Evolutionary conservation across 2,113 vertebrate genomes (phyloP).

Genomic region (Helogale parvula): DNA sequence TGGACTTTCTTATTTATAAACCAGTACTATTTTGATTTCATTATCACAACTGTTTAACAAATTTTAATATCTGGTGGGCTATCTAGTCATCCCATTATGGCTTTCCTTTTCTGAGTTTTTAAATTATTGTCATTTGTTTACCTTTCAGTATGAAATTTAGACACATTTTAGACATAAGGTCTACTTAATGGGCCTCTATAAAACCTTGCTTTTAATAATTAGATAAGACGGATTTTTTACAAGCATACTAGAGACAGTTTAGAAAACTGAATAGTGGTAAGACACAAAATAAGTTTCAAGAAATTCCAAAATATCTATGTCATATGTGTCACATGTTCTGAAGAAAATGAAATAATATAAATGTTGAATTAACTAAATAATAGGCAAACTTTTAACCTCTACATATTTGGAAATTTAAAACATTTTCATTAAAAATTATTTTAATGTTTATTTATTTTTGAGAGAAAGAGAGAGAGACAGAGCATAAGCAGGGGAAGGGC

Average conservation of each 20-base stretch:
- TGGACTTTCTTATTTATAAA: neutral
- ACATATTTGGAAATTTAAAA: neutral
- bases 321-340: neutral
- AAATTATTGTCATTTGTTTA: neutral
- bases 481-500: too few species aligned
- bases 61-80: neutral
- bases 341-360: conserved; percentile 42
- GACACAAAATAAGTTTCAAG: neutral
- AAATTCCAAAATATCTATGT: neutral
- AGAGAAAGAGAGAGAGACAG: too few species aligned
- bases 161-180: neutral
- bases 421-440: neutral
- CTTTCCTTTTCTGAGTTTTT: neutral
- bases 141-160: neutral
- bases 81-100: neutral
- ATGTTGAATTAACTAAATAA: neutral
- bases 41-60: neutral
- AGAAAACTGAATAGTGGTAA: neutral
- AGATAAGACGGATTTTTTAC: neutral
- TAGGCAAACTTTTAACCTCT: neutral
- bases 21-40: neutral
- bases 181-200: neutral
- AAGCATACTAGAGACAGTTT: neutral
- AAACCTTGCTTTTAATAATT: neutral
- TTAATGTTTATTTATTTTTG: too few species aligned